These are phyloP conservation scores for Actinemys pallida DNA, from an alignment of 2,113 vertebrate species.

Conservation along the genomic window DNA sequence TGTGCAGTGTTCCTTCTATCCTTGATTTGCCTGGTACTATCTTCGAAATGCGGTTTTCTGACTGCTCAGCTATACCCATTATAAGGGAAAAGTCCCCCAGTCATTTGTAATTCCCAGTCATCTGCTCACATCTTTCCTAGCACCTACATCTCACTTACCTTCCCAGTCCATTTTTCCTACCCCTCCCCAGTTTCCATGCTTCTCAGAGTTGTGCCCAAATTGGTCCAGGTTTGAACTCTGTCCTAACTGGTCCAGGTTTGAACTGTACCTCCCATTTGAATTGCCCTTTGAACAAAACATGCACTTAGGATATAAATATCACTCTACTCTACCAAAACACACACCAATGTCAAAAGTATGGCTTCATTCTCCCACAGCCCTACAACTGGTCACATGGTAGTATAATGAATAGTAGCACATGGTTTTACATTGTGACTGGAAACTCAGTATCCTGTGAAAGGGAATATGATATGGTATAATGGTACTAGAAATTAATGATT, in stretches of 20 bases:
- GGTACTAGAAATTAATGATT: background rate
- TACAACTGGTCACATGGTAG: background rate
- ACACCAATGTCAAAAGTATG: background rate
- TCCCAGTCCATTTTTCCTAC: background rate
- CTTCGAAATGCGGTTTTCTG: slow-evolving; percentile 32
- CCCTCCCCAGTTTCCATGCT: background rate
- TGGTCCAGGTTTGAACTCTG: background rate
- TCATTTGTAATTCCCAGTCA: background rate
- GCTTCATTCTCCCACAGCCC: background rate
- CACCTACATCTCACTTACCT: background rate
- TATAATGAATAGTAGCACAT: background rate
- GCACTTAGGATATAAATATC: background rate
- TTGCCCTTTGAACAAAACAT: background rate
- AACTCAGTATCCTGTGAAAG: background rate
- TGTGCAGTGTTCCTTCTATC: slow-evolving; percentile 44
- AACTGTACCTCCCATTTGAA: background rate
- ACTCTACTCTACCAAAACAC: background rate
- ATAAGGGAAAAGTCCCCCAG: background rate
- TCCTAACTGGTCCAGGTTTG: background rate
- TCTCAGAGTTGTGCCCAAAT: background rate
- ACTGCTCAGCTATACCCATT: slow-evolving; percentile 16
- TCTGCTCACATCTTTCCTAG: background rate
- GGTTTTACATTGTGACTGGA: background rate
- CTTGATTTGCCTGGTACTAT: background rate
- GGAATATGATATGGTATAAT: background rate